A percentile compares a stretch with the other conserved stretches of the same genome.
Conservation (phyloP, 2,113 vertebrate species). For the Poeciliopsis retropinna region DNA sequence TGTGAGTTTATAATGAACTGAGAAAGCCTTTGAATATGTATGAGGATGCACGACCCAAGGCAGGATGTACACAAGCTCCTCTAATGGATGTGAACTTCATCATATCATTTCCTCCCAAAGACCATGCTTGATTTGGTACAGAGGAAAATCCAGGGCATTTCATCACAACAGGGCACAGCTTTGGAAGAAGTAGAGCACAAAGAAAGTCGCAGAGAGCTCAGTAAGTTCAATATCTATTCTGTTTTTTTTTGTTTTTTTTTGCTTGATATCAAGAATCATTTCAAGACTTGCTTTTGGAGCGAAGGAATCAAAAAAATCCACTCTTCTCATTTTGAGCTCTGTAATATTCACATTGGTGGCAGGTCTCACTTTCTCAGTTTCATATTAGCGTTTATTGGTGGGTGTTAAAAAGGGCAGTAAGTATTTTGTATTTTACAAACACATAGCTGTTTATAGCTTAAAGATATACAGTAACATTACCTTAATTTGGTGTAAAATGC, state of each 20-base stretch:
- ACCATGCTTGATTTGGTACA: conserved; percentile 70
- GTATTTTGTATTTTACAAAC: no score
- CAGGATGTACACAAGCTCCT: conserved; percentile 84
- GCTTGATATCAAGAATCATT: background rate
- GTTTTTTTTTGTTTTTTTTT: background rate
- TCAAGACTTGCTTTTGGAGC: background rate
- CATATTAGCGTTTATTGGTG: no score
- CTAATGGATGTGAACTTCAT: conserved; percentile 83
- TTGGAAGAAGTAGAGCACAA: conserved; percentile 53
- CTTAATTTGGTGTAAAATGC: no score
- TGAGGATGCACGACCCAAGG: conserved; percentile 84
- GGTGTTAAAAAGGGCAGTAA: no score
- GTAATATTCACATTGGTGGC: no score
- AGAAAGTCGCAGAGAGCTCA: conserved; percentile 24
- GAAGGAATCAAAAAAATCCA: no score
- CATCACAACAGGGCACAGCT: conserved; percentile 50
- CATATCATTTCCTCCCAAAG: conserved; percentile 75
- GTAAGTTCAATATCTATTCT: background rate
- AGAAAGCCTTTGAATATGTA: conserved; percentile 87
- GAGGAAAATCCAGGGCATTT: conserved; percentile 63
- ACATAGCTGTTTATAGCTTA: no score
- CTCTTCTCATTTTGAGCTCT: no score
- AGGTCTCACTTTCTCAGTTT: no score
- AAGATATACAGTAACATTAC: no score
- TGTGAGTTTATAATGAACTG: conserved; percentile 82